Evolutionary conservation across 2,888 invertebrate genomes (phyloP).

Genomic region (Tanypteryx hageni): DNA sequence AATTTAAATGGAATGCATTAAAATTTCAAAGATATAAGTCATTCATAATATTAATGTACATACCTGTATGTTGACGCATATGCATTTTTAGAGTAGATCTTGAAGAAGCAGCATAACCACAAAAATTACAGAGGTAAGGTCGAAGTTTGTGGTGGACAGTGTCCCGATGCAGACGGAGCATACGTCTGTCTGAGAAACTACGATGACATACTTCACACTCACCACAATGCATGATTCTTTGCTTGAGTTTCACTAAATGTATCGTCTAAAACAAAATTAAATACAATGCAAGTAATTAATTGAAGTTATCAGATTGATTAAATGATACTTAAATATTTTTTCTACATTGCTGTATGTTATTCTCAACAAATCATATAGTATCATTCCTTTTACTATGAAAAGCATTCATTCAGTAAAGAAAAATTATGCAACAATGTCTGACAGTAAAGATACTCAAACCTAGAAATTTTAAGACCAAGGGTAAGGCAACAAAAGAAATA

Average conservation of each 20-base stretch:
- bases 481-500: no score
- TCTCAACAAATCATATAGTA: no score
- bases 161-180: conserved; percentile 78
- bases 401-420: no score
- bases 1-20: background rate
- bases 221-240: conserved; percentile 69
- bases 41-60: conserved; percentile 65
- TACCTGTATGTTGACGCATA: conserved; percentile 84
- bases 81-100: conserved; percentile 83
- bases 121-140: conserved; percentile 82
- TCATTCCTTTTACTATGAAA: no score
- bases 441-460: no score
- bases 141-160: conserved; percentile 83
- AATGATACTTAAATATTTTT: no score
- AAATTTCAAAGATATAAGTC: background rate
- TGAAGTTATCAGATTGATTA: no score
- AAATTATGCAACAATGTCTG: no score
- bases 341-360: no score
- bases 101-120: conserved; percentile 82
- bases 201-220: conserved; percentile 80
- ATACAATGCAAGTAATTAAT: background rate
- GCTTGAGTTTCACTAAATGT: conserved; percentile 68
- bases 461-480: no score
- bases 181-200: conserved; percentile 77
- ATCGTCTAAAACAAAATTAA: conserved; percentile 67